Conservation (phyloP, 2,888 invertebrate species). For the Iphiclides podalirius region DNA sequence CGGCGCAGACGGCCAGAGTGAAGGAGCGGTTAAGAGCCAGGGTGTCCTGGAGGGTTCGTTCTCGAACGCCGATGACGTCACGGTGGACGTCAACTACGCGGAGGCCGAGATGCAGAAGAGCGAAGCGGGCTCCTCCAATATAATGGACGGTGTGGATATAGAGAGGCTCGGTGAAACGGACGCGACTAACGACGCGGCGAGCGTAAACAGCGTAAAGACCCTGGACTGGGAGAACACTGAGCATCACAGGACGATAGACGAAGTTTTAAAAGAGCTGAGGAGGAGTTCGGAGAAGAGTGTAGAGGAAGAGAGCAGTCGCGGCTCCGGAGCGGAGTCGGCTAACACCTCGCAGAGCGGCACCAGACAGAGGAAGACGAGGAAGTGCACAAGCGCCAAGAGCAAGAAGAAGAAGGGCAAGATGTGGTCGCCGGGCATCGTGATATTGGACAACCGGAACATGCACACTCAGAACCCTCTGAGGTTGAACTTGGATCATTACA, state of each 20-base stretch:
- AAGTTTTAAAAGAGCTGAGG: constrained; percentile 57
- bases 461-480: constrained; percentile 56
- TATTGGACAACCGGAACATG: constrained; percentile 59
- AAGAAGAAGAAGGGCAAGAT: constrained; percentile 60
- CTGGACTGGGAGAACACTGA: constrained; percentile 48
- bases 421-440: constrained; percentile 69
- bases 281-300: constrained; percentile 49
- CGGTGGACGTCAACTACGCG: constrained; percentile 55
- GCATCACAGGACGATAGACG: constrained; percentile 57
- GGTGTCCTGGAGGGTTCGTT: constrained; percentile 62
- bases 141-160: constrained; percentile 36
- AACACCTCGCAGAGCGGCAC: constrained; percentile 43
- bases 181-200: constrained; percentile 43
- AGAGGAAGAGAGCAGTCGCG: constrained; percentile 40
- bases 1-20: constrained; percentile 45
- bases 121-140: constrained; percentile 58
- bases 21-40: constrained; percentile 40
- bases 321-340: constrained; percentile 37
- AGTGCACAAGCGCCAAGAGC: constrained; percentile 46
- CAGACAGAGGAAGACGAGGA: constrained; percentile 50
- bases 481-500: constrained; percentile 71
- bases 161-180: constrained; percentile 53
- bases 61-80: constrained; percentile 42
- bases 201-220: constrained; percentile 37
- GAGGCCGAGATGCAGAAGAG: constrained; percentile 47